Conservation (phyloP, 2,888 invertebrate species). For the Pterobdella sp. region DNA sequence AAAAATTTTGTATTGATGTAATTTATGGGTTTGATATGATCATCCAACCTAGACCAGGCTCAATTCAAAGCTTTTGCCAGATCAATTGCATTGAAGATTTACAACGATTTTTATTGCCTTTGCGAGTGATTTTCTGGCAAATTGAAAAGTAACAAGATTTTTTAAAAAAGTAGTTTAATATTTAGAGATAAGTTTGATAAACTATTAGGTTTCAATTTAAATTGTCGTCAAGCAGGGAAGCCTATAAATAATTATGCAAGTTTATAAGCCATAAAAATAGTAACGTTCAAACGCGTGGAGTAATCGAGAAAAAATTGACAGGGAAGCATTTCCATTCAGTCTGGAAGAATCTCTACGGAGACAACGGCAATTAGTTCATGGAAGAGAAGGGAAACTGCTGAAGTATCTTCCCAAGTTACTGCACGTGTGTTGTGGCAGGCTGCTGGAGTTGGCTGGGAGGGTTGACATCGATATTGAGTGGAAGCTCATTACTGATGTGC, state of each 20-base stretch:
- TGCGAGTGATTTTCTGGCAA: conserved; percentile 64
- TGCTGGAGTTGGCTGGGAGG: conserved; percentile 52
- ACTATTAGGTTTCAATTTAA: neutral
- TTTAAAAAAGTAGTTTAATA: neutral
- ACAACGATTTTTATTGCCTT: conserved; percentile 68
- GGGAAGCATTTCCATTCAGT: conserved; percentile 54
- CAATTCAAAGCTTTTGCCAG: conserved; percentile 75
- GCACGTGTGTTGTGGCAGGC: conserved; percentile 50
- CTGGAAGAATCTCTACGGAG: conserved; percentile 64
- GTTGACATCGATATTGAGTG: conserved; percentile 5
- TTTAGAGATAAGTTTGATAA: neutral
- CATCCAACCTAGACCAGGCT: conserved; percentile 68
- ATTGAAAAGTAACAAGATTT: conserved; percentile 55
- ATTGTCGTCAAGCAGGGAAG: neutral
- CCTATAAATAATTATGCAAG: conserved; percentile 4
- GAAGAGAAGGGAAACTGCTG: conserved; percentile 68
- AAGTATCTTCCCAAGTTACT: conserved; percentile 70
- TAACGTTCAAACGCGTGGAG: too few relatives aligned
- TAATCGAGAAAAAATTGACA: too few relatives aligned
- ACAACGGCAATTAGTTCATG: conserved; percentile 68
- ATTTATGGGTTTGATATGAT: too few relatives aligned
- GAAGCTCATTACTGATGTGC: conserved; percentile 15
- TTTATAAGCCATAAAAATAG: too few relatives aligned
- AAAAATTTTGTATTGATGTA: too few relatives aligned
- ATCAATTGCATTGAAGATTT: conserved; percentile 73